Percentiles rank a stretch among this genome's conserved stretches.
phyloP scores from a whole-genome alignment of 2,113 vertebrate genomes.

The Nycticebus coucang region DNA sequence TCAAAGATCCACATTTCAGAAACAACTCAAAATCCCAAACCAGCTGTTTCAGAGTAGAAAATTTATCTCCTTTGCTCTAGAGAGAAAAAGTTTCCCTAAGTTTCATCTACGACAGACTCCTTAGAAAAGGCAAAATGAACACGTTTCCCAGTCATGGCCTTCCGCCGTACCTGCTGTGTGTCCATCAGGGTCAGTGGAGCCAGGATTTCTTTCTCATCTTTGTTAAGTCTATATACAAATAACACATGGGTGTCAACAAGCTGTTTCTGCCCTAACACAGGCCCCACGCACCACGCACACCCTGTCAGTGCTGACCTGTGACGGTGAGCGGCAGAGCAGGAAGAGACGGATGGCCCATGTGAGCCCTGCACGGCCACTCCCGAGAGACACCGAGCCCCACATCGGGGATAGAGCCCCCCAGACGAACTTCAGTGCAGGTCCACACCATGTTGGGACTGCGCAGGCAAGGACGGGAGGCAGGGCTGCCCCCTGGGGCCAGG shows the following conservation, averaged over 20 bases:
- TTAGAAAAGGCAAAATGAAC: slow-evolving; percentile 22
- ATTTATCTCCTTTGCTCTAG: slow-evolving; percentile 13
- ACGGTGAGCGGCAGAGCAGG: not conserved
- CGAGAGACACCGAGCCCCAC: not conserved
- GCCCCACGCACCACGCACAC: not conserved
- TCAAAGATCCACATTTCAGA: slow-evolving; percentile 24
- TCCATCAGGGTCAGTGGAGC: not conserved
- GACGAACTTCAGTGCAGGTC: not conserved
- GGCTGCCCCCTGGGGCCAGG: not conserved
- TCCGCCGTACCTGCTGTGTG: not conserved
- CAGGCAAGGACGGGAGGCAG: not conserved
- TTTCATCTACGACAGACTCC: slow-evolving; percentile 20
- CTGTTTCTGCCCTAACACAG: not conserved
- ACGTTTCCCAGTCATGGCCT: not conserved
- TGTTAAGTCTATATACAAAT: not conserved
- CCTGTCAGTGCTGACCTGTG: not conserved
- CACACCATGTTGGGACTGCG: too few relatives aligned
- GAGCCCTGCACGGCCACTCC: not conserved
- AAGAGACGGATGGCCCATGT: too few relatives aligned
- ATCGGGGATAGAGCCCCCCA: not conserved
- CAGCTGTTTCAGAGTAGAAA: not conserved
- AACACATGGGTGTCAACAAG: not conserved
- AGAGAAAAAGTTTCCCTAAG: slow-evolving; percentile 38
- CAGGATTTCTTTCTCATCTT: not conserved
- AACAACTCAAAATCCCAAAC: slow-evolving; percentile 7